Evolutionary conservation across 2,797 vertebrate genomes (phyloP).

Genomic region (Erpetoichthys calabaricus): DNA sequence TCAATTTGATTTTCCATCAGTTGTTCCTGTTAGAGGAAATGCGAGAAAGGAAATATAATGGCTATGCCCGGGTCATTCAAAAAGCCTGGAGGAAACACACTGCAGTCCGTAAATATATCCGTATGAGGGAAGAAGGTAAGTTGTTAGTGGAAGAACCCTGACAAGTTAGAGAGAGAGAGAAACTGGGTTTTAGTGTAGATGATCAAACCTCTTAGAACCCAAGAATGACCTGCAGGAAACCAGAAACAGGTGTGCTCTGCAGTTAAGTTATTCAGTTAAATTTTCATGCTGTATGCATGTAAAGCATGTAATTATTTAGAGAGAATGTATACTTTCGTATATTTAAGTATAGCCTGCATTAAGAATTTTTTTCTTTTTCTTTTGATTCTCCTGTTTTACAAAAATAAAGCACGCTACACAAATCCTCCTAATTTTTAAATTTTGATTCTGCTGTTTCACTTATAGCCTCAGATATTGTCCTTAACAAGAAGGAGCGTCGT

Average conservation of each 20-base stretch:
- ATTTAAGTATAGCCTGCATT: too few species aligned
- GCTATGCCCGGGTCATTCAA: slow-evolving; percentile 63
- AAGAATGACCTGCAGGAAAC: not conserved
- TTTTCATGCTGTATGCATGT: too few species aligned
- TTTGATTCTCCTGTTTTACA: too few species aligned
- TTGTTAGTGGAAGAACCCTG: not conserved
- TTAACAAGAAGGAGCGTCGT: slow-evolving; percentile 65
- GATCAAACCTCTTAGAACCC: not conserved
- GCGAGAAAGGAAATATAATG: slow-evolving; percentile 66
- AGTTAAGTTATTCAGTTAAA: too few species aligned
- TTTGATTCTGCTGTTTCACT: not conserved
- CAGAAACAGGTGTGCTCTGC: not conserved
- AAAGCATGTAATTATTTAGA: too few species aligned
- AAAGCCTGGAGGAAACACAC: slow-evolving; percentile 69
- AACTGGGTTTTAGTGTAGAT: not conserved
- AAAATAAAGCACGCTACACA: too few species aligned
- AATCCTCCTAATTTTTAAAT: too few species aligned
- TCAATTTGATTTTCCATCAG: slow-evolving; percentile 24
- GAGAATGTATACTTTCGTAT: too few species aligned
- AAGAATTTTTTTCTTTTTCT: too few species aligned
- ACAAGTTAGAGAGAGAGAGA: not conserved
- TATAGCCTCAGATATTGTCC: slow-evolving; percentile 58
- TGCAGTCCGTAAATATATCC: slow-evolving; percentile 63
- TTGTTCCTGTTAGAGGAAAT: slow-evolving; percentile 71
- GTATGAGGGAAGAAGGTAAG: slow-evolving; percentile 68